Conservation (phyloP, 2,888 invertebrate species). For the Idaea straminata region DNA sequence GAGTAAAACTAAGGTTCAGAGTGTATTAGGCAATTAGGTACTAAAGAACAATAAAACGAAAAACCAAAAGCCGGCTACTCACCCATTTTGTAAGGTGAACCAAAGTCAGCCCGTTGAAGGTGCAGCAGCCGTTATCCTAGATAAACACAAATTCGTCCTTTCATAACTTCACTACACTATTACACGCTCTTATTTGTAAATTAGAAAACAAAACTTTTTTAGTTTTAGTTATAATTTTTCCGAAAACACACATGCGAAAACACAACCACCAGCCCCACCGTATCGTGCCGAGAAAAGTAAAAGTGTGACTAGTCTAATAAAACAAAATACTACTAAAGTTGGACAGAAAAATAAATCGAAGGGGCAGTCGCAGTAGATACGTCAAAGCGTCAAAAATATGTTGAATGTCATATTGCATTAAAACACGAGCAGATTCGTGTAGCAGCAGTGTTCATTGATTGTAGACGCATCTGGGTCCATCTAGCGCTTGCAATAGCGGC, state of each 20-base stretch:
- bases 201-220: background rate
- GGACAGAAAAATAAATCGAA: no score
- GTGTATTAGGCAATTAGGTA: background rate
- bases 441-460: no score
- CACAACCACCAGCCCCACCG: background rate
- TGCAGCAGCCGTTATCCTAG: background rate
- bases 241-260: background rate
- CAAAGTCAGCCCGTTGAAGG: background rate
- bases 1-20: background rate
- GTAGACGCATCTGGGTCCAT: no score
- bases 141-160: background rate
- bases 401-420: no score
- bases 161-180: background rate
- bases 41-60: conserved; percentile 23
- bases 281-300: background rate
- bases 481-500: no score
- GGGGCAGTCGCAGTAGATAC: no score
- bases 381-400: no score
- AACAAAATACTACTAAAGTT: no score
- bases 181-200: background rate
- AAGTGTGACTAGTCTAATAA: no score
- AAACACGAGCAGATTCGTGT: no score
- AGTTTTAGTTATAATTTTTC: background rate
- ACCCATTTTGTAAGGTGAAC: conserved; percentile 59
- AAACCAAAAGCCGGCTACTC: conserved; percentile 62